phyloP scores from a whole-genome alignment of 2,797 vertebrate genomes.

The Sebastiscus tertius region DNA sequence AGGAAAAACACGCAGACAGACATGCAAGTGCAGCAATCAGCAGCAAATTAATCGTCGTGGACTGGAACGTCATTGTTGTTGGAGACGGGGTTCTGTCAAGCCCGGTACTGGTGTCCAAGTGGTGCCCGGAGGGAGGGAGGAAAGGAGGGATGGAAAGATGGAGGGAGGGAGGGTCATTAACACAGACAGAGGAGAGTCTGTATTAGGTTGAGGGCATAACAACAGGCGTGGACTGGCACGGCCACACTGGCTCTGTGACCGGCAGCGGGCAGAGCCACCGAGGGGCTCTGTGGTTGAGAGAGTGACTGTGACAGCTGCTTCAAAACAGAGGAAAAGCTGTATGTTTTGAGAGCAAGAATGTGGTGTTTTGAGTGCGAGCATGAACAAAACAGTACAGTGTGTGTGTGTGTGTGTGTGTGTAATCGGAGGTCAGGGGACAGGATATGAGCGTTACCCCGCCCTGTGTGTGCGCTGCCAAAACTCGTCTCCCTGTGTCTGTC shows the following conservation, averaged over 20 bases:
- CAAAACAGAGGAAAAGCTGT: constrained; percentile 66
- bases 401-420: constrained; percentile 4
- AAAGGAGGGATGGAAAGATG: constrained; percentile 41
- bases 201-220: constrained; percentile 68
- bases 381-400: constrained; percentile 58
- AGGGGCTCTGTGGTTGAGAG: constrained; percentile 44
- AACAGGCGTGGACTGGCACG: constrained; percentile 77
- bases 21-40: constrained; percentile 43
- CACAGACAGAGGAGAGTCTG: constrained; percentile 76
- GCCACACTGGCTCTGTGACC: constrained; percentile 54
- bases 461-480: constrained; percentile 76
- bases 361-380: constrained; percentile 59
- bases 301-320: constrained; percentile 67
- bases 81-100: constrained; percentile 46
- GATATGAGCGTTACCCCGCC: constrained; percentile 85
- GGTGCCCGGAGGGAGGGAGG: constrained; percentile 30
- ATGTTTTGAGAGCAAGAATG: constrained; percentile 69
- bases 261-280: constrained; percentile 49
- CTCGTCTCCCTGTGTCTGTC: constrained; percentile 74
- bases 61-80: constrained; percentile 66
- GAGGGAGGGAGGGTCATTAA: constrained; percentile 52
- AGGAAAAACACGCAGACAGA: constrained; percentile 24
- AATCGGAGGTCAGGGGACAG: constrained; percentile 81
- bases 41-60: constrained; percentile 56
- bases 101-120: constrained; percentile 56